phyloP scores from a whole-genome alignment of 1,140 invertebrate species.

The Panonychus citri region DNA sequence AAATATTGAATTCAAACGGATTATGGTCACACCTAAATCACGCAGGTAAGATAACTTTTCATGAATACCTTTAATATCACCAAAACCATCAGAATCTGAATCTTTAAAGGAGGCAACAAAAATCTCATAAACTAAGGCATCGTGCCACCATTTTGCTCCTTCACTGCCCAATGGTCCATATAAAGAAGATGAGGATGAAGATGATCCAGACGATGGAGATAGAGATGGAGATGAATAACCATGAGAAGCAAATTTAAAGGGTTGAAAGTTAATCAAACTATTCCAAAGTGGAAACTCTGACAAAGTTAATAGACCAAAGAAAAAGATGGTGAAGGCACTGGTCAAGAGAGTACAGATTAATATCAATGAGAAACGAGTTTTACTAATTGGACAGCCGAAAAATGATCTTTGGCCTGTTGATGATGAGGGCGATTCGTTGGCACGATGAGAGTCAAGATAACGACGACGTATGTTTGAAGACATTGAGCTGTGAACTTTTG shows the following conservation, averaged over 20 bases:
- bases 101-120: constrained; percentile 57
- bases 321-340: not conserved
- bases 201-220: too few relatives aligned
- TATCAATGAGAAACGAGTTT: not conserved
- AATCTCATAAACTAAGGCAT: constrained; percentile 52
- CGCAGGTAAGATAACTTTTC: constrained; percentile 16
- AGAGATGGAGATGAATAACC: too few relatives aligned
- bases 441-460: not conserved
- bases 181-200: too few relatives aligned
- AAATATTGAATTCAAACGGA: constrained; percentile 51
- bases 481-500: not conserved
- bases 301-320: not conserved
- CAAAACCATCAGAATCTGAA: constrained; percentile 26
- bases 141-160: constrained; percentile 46
- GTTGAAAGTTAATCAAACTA: not conserved
- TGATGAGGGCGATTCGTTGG: not conserved
- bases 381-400: not conserved
- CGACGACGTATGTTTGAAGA: not conserved
- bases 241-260: not conserved
- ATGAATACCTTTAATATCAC: constrained; percentile 15
- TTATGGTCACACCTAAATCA: constrained; percentile 35
- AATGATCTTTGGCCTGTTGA: not conserved
- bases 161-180: not conserved
- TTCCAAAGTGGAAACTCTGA: not conserved
- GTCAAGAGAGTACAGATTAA: not conserved